phyloP scores from a whole-genome alignment of 1,140 invertebrate species.

The Drosophila equinoxialis region DNA sequence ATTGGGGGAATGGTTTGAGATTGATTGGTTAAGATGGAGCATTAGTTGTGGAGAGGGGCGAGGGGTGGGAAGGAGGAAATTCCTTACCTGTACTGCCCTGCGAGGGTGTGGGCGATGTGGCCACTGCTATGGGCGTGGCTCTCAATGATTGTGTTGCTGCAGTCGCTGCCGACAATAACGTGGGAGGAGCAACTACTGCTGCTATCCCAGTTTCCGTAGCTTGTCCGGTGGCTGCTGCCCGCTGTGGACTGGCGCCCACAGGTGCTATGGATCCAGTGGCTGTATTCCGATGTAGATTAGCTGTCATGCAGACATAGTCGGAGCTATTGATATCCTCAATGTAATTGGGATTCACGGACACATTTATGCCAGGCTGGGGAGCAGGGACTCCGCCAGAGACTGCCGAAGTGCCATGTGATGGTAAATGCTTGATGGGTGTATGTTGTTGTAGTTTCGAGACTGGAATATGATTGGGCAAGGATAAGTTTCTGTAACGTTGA shows the following conservation, averaged over 20 bases:
- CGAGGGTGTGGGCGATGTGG: slow-evolving; percentile 80
- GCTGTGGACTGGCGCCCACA: slow-evolving; percentile 28
- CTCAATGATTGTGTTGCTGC: slow-evolving; percentile 46
- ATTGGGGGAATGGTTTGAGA: neutral
- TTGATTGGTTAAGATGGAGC: slow-evolving; percentile 50
- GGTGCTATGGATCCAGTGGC: slow-evolving; percentile 30
- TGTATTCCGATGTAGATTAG: slow-evolving; percentile 83
- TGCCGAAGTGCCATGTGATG: slow-evolving; percentile 37
- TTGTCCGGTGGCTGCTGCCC: slow-evolving; percentile 33
- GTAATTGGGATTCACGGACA: slow-evolving; percentile 80
- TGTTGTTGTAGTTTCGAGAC: slow-evolving; percentile 68
- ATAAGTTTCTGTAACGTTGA: slow-evolving; percentile 59
- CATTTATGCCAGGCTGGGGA: slow-evolving; percentile 56
- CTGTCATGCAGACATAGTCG: slow-evolving; percentile 89
- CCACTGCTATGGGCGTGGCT: slow-evolving; percentile 66
- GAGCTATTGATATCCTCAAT: slow-evolving; percentile 87
- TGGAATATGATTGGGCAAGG: slow-evolving; percentile 54
- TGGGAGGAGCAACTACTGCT: slow-evolving; percentile 2
- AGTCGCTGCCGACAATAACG: slow-evolving; percentile 26
- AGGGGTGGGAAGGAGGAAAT: too few relatives aligned
- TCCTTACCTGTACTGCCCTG: slow-evolving; percentile 73
- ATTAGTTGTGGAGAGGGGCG: slow-evolving; percentile 1
- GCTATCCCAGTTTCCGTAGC: slow-evolving; percentile 9
- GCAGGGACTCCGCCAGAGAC: slow-evolving; percentile 4
- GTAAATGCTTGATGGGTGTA: slow-evolving; percentile 44